These are phyloP conservation scores for Oasisia sp. DNA, from an alignment of 2,888 invertebrate genomes.

Conservation along the genomic window DNA sequence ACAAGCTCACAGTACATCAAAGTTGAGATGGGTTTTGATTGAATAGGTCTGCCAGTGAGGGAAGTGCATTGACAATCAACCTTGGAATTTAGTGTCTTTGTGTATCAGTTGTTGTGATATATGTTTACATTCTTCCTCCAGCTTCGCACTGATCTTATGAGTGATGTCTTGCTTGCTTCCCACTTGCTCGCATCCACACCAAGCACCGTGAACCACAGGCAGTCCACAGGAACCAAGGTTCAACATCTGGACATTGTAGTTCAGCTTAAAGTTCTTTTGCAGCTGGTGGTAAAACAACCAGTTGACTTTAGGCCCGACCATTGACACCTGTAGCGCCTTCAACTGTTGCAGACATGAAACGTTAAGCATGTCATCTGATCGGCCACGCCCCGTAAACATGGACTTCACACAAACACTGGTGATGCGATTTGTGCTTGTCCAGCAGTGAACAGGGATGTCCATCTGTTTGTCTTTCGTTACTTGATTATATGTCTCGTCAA, in stretches of 20 bases:
- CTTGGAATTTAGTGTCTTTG: no score
- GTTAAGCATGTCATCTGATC: background rate
- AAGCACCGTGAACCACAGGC: background rate
- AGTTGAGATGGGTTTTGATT: no score
- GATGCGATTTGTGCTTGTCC: background rate
- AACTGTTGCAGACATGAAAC: background rate
- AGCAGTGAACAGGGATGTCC: background rate
- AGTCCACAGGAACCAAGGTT: background rate
- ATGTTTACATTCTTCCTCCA: no score
- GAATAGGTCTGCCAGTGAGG: no score
- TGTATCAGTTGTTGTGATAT: no score
- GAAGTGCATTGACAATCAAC: no score
- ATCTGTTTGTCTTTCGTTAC: background rate
- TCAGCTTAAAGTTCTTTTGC: background rate
- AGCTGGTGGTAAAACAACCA: background rate
- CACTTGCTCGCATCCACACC: background rate
- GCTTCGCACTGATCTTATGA: background rate
- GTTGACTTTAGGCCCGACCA: background rate
- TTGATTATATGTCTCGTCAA: background rate
- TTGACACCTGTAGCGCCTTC: background rate
- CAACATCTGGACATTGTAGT: background rate
- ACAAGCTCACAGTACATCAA: no score
- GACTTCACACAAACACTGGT: background rate
- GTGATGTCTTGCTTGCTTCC: background rate
- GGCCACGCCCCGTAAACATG: background rate